Evolutionary conservation across 2,113 vertebrate species (phyloP), one percentile per base, ranked within the genome.

Genomic region (Chaetodon auriga): DNA sequence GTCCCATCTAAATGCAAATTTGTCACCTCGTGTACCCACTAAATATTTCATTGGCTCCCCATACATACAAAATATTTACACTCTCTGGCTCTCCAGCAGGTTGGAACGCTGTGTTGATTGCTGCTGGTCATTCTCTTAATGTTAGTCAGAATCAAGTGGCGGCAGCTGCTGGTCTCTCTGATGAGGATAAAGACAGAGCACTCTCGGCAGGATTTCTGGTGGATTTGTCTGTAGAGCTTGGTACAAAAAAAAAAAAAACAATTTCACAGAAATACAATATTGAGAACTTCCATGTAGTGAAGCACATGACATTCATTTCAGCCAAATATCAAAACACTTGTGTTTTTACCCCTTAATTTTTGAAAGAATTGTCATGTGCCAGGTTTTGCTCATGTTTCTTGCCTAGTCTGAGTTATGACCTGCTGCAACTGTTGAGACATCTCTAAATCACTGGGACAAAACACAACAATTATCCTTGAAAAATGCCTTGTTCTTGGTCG

Each of bases 91-190:
- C 5, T 49, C 7, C 16, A 25, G 54, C 72, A 61, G 62, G 3
- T 64, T 49, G 23, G 3, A 23, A 45, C 0, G 53, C 65, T 68
- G 70, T 46, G 43, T 35, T 16, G 43, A 21, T 15, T 23, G 18
- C 8, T 45, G 51, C 62, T 4, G 10, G 23, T 72, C 61, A 35
- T 25, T 65, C 55, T 73, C 49, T 81, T 62, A 61, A 54, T 38
- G 60, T 46, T 68, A 70, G 64, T 75, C 74, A 60, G 51, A 75
- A 74, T 35, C 23, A 43, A 51, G 73, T 48, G 1, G 21, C 30
- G 46, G 55, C 41, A 7, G 41, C 30, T 30, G 41, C 41, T 43
- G 41, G 6, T 9, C 30, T 30, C 30, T 30, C 30, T 9, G 30
- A 45, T 48, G 38, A 68, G 25, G 51, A 49, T 58, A 45, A 60